Percentiles rank a stretch among this genome's conserved stretches.
Evolutionary conservation across 2,113 vertebrate genomes (phyloP).

Genomic region (Petrocephalus microphthalmus): DNA sequence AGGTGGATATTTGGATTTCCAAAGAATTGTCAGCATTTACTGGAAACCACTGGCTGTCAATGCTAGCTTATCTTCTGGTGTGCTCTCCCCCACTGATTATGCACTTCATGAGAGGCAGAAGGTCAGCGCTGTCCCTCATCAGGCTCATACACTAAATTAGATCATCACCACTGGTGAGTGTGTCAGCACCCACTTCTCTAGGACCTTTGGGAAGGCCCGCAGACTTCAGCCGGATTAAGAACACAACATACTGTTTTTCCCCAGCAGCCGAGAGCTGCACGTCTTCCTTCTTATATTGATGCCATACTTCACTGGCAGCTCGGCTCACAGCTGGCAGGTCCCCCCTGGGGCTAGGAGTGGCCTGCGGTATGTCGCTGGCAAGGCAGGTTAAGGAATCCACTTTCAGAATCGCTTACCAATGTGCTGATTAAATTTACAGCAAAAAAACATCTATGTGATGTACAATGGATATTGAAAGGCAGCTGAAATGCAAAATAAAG

Average conservation of each 20-base stretch:
- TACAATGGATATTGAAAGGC: not conserved
- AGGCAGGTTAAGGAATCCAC: not conserved
- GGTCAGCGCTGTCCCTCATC: not conserved
- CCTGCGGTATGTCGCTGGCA: not conserved
- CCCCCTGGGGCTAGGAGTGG: not conserved
- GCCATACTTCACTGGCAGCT: not conserved
- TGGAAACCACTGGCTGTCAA: conserved; percentile 5
- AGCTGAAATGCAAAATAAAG: not conserved
- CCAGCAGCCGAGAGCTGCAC: not conserved
- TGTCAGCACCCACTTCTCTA: not conserved
- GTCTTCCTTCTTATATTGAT: not conserved
- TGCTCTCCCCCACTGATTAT: not conserved
- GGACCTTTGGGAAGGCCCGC: not conserved
- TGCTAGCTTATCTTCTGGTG: conserved; percentile 2
- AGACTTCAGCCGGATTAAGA: not conserved
- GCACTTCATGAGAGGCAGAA: not conserved
- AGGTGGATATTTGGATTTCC: not conserved
- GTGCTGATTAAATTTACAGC: not conserved
- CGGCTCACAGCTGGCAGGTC: not conserved
- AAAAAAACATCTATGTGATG: not conserved
- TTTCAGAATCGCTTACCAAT: not conserved
- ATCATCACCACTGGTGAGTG: not conserved
- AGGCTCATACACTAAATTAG: not conserved
- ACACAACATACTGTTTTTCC: not conserved
- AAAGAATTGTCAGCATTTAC: too few relatives aligned